Conservation (phyloP, 2,888 invertebrate species). For the Rhingia rostrata region DNA sequence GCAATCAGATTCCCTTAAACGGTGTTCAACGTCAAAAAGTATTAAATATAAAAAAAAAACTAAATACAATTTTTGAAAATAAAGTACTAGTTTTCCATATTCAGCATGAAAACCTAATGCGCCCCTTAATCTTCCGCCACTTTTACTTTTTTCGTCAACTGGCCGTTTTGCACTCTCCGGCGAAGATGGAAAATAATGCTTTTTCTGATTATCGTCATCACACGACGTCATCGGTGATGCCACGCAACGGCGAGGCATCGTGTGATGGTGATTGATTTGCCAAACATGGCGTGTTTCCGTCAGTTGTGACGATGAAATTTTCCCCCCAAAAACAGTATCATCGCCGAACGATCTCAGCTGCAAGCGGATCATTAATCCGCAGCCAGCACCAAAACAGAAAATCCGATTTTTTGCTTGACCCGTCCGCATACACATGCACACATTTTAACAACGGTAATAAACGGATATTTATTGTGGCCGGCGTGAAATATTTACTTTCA, state of each 20-base stretch:
- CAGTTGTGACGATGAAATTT: conserved; percentile 39
- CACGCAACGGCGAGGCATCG: background rate
- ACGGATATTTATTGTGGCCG: conserved; percentile 70
- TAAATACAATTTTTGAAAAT: too few species aligned
- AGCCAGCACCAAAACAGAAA: conserved; percentile 17
- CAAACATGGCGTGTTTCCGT: conserved; percentile 63
- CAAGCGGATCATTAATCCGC: conserved; percentile 60
- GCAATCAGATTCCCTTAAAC: too few species aligned
- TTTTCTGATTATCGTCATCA: conserved; percentile 41
- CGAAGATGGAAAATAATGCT: background rate
- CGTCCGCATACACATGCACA: conserved; percentile 16
- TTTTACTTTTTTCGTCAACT: conserved; percentile 47
- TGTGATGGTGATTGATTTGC: conserved; percentile 63
- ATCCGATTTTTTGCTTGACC: conserved; percentile 59
- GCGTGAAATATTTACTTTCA: conserved; percentile 74
- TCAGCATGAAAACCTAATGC: background rate
- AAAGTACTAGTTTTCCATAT: background rate
- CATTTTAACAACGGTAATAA: conserved; percentile 43
- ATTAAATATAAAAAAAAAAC: too few species aligned
- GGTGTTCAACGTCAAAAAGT: too few species aligned
- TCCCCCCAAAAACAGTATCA: conserved; percentile 51
- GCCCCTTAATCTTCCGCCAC: background rate
- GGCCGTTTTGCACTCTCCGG: background rate
- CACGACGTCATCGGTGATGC: conserved; percentile 2
- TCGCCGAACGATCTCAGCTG: conserved; percentile 53